These are phyloP conservation scores for Philaethria dido DNA, from an alignment of 2,888 invertebrate species.

Conservation along the genomic window DNA sequence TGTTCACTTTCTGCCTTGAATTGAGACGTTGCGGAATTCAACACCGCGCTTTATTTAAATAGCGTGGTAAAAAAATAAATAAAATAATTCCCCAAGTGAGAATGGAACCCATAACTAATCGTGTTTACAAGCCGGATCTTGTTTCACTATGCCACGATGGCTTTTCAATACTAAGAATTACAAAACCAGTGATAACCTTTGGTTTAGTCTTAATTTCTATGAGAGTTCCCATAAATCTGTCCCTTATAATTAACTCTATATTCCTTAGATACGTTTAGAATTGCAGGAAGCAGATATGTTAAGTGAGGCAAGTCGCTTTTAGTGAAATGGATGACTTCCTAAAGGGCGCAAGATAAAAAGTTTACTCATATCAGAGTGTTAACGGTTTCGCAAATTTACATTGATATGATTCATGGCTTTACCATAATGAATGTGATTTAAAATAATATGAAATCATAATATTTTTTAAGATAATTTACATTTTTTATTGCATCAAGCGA, in stretches of 20 bases:
- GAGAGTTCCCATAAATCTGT: constrained; percentile 31
- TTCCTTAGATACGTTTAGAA: constrained; percentile 34
- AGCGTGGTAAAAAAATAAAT: too few species aligned
- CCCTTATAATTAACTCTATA: constrained; percentile 36
- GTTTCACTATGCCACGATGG: neutral
- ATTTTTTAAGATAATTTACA: neutral
- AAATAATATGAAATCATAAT: neutral
- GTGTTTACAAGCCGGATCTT: neutral
- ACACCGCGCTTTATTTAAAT: too few species aligned
- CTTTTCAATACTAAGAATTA: constrained; percentile 1
- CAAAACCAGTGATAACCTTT: constrained; percentile 30
- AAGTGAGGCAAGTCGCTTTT: constrained; percentile 26
- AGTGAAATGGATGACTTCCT: constrained; percentile 37
- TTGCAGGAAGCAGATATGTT: constrained; percentile 38
- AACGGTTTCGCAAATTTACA: constrained; percentile 4
- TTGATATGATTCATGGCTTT: neutral
- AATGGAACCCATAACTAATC: neutral
- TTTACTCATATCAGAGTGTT: constrained; percentile 20
- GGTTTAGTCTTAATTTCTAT: constrained; percentile 27
- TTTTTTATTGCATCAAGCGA: neutral
- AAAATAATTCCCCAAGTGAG: too few species aligned
- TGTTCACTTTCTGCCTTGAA: too few species aligned
- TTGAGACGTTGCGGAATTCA: too few species aligned
- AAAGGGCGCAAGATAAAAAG: constrained; percentile 31
- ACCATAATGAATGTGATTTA: neutral